Evolutionary conservation across 2,113 vertebrate genomes (phyloP).

Genomic region (Maccullochella peelii): DNA sequence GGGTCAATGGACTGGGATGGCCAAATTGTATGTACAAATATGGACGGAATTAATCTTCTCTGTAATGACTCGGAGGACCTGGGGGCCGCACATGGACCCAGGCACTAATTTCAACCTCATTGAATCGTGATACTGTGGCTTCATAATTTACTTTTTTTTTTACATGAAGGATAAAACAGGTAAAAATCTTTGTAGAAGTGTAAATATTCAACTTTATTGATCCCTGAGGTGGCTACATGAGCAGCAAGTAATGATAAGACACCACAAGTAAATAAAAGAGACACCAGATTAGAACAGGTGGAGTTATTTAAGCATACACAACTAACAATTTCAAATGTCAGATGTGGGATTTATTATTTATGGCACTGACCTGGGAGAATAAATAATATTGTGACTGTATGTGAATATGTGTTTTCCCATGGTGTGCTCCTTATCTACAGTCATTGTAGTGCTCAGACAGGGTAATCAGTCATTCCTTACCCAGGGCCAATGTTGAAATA

Average conservation of each 20-base stretch:
- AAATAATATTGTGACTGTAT: slow-evolving; percentile 61
- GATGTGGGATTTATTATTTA: slow-evolving; percentile 53
- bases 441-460: slow-evolving; percentile 68
- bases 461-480: slow-evolving; percentile 69
- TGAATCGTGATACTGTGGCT: background rate
- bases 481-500: slow-evolving; percentile 65
- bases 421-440: slow-evolving; percentile 64
- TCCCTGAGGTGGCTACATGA: slow-evolving; percentile 3
- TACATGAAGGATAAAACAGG: too few relatives aligned
- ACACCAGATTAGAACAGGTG: slow-evolving; percentile 33
- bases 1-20: slow-evolving; percentile 69
- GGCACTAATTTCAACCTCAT: background rate
- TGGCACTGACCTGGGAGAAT: slow-evolving; percentile 49
- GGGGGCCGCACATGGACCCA: background rate
- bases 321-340: slow-evolving; percentile 36
- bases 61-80: slow-evolving; percentile 59
- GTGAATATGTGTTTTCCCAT: slow-evolving; percentile 57
- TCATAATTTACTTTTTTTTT: background rate
- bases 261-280: slow-evolving; percentile 22
- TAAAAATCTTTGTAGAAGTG: background rate
- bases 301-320: slow-evolving; percentile 39
- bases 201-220: background rate
- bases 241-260: slow-evolving; percentile 5
- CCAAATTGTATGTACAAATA: slow-evolving; percentile 75
- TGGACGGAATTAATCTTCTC: slow-evolving; percentile 66